Evolutionary conservation across 2,113 vertebrate species (phyloP), one percentile per base, ranked within the genome.

Genomic region (Urocolius indicus): DNA sequence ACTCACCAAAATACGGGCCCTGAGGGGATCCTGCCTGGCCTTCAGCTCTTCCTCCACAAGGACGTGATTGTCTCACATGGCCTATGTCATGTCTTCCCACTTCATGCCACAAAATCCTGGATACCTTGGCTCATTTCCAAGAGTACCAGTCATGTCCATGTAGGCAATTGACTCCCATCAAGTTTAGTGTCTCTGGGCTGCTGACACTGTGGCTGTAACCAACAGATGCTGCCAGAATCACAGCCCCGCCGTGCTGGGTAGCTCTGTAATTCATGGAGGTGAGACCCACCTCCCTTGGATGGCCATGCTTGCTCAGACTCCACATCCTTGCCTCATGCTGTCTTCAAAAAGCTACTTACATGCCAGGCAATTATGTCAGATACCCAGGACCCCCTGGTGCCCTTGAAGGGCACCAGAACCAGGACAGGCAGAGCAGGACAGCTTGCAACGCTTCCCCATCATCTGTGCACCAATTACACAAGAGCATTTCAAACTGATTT

Each of bases 391-490:
- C 13, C 23, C 57, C 11, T 32, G n/a, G n/a, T n/a, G 14, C 63
- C 63, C 32, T 27, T 8, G 0, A 0, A 30, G 43, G 23, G 16
- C 49, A 10, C 4, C 0, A 3, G 51, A 22, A 62, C 7, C 0
- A 6, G 43, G 10, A 21, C 38, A 34, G n/a, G 18, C 16, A 51
- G 1, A 4, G 3, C 13, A 30, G 38, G 8, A 22, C 1, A 0
- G 1, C n/a, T 30, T 36, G 27, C 30, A 27, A 0, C 1, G 4
- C 66, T 75, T 38, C 32, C 38, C 30, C 49, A 4, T 18, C 23
- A 6, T 11, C 62, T n/a, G 16, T 45, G 48, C 20, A 36, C 22
- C 0, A 0, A 2, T 12, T 11, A 13, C 41, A 57, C 46, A 32
- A 16, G 13, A 69, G 12, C 23, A 16, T 26, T 63, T 71, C 32